These are phyloP conservation scores for Antheraea yamamai DNA, from an alignment of 2,888 invertebrate species.

Conservation along the genomic window DNA sequence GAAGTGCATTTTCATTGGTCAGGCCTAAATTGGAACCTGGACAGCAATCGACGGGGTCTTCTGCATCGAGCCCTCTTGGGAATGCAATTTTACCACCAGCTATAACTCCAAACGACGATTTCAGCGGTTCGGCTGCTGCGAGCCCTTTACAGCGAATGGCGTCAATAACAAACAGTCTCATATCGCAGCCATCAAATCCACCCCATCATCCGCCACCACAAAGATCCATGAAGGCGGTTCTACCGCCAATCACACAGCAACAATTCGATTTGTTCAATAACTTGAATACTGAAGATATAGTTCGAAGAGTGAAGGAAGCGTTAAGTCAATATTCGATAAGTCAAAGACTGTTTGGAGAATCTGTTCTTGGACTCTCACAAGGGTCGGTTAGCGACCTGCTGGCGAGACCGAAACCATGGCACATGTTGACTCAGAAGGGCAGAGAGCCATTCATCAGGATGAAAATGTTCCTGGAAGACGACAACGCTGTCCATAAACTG, in stretches of 20 bases:
- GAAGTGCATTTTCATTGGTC: conserved; percentile 93
- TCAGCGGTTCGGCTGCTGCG: conserved; percentile 90
- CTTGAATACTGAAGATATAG: conserved; percentile 99
- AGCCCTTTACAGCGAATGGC: conserved; percentile 98
- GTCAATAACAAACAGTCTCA: conserved; percentile 97
- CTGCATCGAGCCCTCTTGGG: conserved; percentile 91
- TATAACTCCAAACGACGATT: conserved; percentile 90
- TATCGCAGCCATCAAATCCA: conserved; percentile 93
- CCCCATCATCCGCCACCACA: conserved; percentile 92
- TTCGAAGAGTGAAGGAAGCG: conserved; percentile 97
- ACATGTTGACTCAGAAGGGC: conserved; percentile 98
- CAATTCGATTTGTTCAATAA: conserved; percentile 99
- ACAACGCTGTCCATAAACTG: conserved; percentile 96
- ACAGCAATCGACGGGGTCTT: conserved; percentile 87
- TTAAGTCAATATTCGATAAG: conserved; percentile 98
- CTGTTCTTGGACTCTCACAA: conserved; percentile 97
- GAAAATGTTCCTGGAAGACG: conserved; percentile 98
- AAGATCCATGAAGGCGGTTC: conserved; percentile 96
- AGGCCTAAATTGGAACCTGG: conserved; percentile 93
- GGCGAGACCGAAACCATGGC: conserved; percentile 99
- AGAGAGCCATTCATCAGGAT: conserved; percentile 98
- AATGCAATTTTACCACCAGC: conserved; percentile 94
- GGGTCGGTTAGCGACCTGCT: conserved; percentile 98
- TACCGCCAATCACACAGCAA: conserved; percentile 99
- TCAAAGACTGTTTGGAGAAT: conserved; percentile 98